These are phyloP conservation scores for Allygus modestus DNA, from an alignment of 2,888 invertebrate genomes.

Conservation along the genomic window DNA sequence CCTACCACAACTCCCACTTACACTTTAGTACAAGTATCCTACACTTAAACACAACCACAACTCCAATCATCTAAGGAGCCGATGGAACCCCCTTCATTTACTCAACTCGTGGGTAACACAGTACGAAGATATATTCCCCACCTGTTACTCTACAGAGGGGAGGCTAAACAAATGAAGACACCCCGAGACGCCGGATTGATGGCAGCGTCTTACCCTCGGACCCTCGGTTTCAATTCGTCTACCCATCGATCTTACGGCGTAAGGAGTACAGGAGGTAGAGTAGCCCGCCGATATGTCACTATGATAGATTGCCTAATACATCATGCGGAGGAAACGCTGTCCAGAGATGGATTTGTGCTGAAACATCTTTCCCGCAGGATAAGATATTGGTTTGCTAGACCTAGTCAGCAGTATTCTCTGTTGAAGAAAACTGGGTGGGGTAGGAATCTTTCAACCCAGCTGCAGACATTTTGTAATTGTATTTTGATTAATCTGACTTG, in stretches of 20 bases:
- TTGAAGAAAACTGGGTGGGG: too few relatives aligned
- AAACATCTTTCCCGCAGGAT: background rate
- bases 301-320: constrained; percentile 52
- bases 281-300: constrained; percentile 47
- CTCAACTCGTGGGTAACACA: background rate
- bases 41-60: too few relatives aligned
- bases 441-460: too few relatives aligned
- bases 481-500: too few relatives aligned
- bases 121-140: constrained; percentile 5
- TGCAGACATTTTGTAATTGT: too few relatives aligned
- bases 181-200: constrained; percentile 38
- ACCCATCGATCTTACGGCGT: constrained; percentile 5
- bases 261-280: background rate
- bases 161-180: constrained; percentile 57
- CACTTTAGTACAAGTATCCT: too few relatives aligned
- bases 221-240: constrained; percentile 24
- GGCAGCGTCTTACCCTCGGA: background rate
- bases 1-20: too few relatives aligned
- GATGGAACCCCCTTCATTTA: background rate
- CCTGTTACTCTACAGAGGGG: constrained; percentile 40
- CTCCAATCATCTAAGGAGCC: background rate
- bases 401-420: background rate
- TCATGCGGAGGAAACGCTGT: constrained; percentile 18
- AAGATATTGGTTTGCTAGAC: background rate
- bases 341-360: constrained; percentile 6